Conservation (phyloP, 2,113 vertebrate species). For the Nothoprocta pentlandii region DNA sequence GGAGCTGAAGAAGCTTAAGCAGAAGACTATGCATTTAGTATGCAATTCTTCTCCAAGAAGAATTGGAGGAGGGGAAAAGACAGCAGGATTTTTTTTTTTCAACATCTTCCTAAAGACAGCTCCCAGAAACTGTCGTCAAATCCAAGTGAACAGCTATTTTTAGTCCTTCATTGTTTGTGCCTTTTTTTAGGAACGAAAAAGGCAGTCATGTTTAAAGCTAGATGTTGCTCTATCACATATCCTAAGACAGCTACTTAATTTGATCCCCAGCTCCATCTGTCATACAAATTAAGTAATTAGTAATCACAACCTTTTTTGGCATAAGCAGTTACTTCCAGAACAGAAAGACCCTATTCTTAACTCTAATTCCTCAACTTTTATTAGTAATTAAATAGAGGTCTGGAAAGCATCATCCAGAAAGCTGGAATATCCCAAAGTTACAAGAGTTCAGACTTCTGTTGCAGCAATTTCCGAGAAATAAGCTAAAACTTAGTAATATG, state of each 20-base stretch:
- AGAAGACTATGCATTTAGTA: conserved; percentile 57
- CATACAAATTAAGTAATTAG: conserved; percentile 72
- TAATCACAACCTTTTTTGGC: conserved; percentile 58
- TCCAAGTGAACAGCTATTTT: conserved; percentile 82
- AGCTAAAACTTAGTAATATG: conserved; percentile 31
- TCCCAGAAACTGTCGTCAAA: conserved; percentile 79
- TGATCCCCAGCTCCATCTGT: conserved; percentile 71
- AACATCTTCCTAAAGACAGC: conserved; percentile 75
- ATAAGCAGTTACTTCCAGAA: conserved; percentile 52
- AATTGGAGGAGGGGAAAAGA: conserved; percentile 37
- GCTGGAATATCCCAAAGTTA: conserved; percentile 24
- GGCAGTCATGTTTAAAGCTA: conserved; percentile 70
- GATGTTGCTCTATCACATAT: conserved; percentile 66
- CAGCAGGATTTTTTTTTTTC: conserved; percentile 66
- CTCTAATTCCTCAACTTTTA: conserved; percentile 32
- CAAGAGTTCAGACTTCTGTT: neutral
- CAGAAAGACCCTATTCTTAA: neutral
- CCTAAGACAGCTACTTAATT: conserved; percentile 74
- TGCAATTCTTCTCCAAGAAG: no score
- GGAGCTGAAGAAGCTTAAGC: conserved; percentile 65
- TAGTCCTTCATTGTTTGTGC: conserved; percentile 79
- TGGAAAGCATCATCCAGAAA: conserved; percentile 1
- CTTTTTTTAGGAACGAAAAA: conserved; percentile 77
- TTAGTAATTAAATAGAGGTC: conserved; percentile 4
- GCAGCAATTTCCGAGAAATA: conserved; percentile 30